Percentiles rank a stretch among this genome's conserved stretches.
Conservation (phyloP, 2,797 vertebrate genomes). For the Anguilla pacifica region DNA sequence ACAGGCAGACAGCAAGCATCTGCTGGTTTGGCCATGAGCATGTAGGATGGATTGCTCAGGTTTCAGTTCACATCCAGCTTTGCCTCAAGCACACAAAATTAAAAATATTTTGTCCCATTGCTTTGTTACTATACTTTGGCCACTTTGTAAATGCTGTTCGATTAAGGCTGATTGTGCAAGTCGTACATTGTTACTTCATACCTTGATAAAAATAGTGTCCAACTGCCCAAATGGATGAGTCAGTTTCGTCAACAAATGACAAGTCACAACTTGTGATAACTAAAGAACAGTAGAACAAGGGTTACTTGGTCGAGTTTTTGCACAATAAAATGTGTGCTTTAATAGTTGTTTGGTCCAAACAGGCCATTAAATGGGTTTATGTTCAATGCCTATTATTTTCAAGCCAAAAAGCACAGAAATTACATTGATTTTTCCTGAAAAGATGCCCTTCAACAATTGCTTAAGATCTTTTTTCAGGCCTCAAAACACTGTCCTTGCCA, state of each 20-base stretch:
- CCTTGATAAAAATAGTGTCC: no score
- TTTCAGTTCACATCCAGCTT: neutral
- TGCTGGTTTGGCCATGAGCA: no score
- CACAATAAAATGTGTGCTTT: neutral
- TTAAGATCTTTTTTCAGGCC: neutral
- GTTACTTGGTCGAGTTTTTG: neutral
- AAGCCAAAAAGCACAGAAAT: neutral
- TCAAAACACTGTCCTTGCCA: neutral
- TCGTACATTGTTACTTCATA: no score
- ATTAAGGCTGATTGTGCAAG: neutral
- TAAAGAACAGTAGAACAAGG: neutral
- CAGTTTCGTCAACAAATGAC: no score
- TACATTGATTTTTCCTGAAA: neutral
- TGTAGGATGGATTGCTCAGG: neutral
- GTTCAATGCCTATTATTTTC: neutral
- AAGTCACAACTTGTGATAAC: no score
- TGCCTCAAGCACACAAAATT: neutral
- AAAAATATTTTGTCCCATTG: neutral
- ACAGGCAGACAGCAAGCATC: no score
- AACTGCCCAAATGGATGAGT: no score
- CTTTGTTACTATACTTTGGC: neutral
- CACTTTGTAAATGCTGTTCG: neutral
- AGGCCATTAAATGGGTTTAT: neutral
- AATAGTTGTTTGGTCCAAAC: neutral
- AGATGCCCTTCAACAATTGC: neutral